Percentiles rank a stretch among this genome's conserved stretches.
phyloP scores from a whole-genome alignment of 1,140 invertebrate genomes.

The Drosophila melanogaster region DNA sequence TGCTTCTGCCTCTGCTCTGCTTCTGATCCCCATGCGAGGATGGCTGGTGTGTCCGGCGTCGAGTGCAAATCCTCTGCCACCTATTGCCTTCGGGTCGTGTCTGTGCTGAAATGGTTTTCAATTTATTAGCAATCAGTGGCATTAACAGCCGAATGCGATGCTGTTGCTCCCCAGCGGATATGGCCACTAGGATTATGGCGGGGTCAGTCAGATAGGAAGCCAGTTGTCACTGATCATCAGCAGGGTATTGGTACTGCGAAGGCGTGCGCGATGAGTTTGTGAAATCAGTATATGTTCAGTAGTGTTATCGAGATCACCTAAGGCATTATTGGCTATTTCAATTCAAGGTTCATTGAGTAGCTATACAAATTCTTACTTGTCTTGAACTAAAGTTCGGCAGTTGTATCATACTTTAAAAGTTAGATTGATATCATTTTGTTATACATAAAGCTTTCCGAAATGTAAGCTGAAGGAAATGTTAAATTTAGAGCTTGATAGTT shows the following conservation, averaged over 20 bases:
- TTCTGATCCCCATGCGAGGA: background rate
- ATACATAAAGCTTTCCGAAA: no score
- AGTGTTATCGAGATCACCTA: background rate
- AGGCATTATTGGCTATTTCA: background rate
- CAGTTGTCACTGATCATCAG: conserved; percentile 27
- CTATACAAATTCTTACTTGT: no score
- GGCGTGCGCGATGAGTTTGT: background rate
- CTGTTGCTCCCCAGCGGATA: conserved; percentile 8
- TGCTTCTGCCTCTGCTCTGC: background rate
- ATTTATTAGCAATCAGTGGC: conserved; percentile 72
- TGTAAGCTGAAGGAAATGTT: no score
- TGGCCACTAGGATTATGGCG: conserved; percentile 19
- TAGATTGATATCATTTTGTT: no score
- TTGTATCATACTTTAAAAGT: no score
- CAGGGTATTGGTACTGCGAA: background rate
- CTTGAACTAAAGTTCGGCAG: no score
- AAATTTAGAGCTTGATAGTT: no score
- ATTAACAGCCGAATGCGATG: conserved; percentile 53
- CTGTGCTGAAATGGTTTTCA: conserved; percentile 55
- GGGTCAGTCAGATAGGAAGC: conserved; percentile 12
- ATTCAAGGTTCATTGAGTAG: no score
- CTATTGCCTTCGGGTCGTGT: conserved; percentile 16
- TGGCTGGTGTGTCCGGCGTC: background rate
- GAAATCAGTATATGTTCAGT: background rate
- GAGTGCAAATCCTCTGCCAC: conserved; percentile 27